Percentiles rank a stretch among this genome's conserved stretches.
Conservation (phyloP, 23 tunicate genomes). For the Botrylloides violaceus region DNA sequence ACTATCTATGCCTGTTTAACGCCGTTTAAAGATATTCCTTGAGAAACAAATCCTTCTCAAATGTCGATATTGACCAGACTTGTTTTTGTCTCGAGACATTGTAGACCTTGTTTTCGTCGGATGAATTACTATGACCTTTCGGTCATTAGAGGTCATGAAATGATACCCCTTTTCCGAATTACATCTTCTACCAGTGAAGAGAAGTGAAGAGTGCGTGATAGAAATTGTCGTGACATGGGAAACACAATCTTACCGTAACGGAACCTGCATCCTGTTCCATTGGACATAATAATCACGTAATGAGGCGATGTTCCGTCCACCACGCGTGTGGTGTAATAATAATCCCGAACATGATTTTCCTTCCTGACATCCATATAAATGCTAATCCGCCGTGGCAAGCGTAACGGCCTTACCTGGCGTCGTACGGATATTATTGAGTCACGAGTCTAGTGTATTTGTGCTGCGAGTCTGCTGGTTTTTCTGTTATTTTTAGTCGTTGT, state of each 20-base stretch:
- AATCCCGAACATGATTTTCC: neutral
- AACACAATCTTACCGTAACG: neutral
- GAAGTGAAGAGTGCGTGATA: no score
- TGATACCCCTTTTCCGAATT: neutral
- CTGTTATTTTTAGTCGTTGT: no score
- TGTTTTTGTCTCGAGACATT: neutral
- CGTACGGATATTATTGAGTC: neutral
- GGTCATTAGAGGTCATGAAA: slow-evolving; percentile 1
- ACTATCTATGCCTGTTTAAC: no score
- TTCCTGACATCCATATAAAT: neutral
- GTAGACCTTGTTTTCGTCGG: neutral
- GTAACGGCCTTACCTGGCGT: neutral
- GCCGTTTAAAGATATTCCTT: no score
- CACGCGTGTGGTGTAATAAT: neutral
- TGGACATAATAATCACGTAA: neutral
- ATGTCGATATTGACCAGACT: neutral
- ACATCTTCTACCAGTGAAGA: neutral
- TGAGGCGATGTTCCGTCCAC: neutral
- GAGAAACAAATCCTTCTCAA: neutral
- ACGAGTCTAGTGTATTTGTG: neutral
- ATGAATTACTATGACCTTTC: neutral
- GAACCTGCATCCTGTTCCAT: neutral
- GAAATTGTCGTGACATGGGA: neutral
- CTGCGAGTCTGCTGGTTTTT: no score
- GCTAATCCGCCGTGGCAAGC: neutral